Base-by-base conservation (phyloP, 2,797 vertebrate genomes). In the Tapera naevia region DNA sequence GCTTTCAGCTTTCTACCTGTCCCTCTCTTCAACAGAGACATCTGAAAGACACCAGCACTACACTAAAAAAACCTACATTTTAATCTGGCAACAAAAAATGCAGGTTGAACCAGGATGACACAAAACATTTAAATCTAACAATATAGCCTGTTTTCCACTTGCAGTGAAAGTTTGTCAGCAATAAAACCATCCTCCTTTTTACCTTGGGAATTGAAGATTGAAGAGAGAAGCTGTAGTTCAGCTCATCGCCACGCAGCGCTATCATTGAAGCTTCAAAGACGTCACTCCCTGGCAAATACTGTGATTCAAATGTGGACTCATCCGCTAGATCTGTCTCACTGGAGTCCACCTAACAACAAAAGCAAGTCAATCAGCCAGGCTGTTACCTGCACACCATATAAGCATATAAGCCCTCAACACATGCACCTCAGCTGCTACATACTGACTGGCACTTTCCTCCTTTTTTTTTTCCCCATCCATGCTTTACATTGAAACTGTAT, bases 311-410 rank as follows among this genome's bases (percentile, higher is more conserved):
- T 39, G 93, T 76, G 94, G 98, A 98, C 51, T 99, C 99, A 64
- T 98, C 98, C 50, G 70, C 95, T 83, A 98, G 84, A 93, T 99
- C 99, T 76, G 97, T 96, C 64, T 99, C 99, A 1, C 97, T 94
- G 74, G 98, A 98, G 93, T 99, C 98, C 94, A 99, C 99, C 99
- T 99, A 98, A 75, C 56, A 97, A 95, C 90, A 97, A 86, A 96
- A 97, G 64, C 70, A 94, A 82, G 88, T 96, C 48, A 69, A 92
- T 95, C 86, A 95, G 86, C 16, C 54, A 80, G 67, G 82, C 90
- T 87, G 61, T 35, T 89, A 82, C 78, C 57, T 79, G 85, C 76
- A 60, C 33, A 54, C 15, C 57, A 73, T 51, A 4, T 85, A 93
- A 92, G 88, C 57, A 73, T 51, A 4, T 85, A 93, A 92, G 88